A percentile compares a stretch with the other conserved stretches of the same genome.
These are phyloP conservation scores for Hippasteria phrygiana DNA, from an alignment of 53 echinoderm and acorn worm genomes.

Conservation along the genomic window DNA sequence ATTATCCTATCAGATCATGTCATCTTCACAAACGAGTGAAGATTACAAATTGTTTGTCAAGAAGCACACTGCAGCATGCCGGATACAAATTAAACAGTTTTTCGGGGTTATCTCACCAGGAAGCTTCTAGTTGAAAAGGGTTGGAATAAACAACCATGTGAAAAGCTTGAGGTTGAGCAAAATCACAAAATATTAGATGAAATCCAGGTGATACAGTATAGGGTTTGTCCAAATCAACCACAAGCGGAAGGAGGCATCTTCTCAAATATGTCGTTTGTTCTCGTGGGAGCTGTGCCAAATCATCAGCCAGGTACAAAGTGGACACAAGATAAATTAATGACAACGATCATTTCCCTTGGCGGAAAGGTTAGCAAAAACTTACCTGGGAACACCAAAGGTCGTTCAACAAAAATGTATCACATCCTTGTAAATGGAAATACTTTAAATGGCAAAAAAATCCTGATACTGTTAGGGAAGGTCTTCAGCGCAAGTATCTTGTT, in stretches of 20 bases:
- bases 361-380: slow-evolving; percentile 1
- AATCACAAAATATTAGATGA: not conserved
- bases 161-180: not conserved
- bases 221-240: not conserved
- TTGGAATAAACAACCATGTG: not conserved
- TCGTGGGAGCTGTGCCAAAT: slow-evolving; percentile 33
- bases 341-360: slow-evolving; percentile 14
- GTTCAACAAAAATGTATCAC: slow-evolving; percentile 42
- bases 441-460: slow-evolving; percentile 29
- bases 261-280: slow-evolving; percentile 22
- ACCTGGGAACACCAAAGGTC: slow-evolving; percentile 53
- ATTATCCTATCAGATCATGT: slow-evolving; percentile 44
- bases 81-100: slow-evolving; percentile 49
- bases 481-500: slow-evolving; percentile 14
- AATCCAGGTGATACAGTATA: not conserved
- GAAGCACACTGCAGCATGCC: slow-evolving; percentile 47
- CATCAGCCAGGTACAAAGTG: slow-evolving; percentile 6
- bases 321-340: slow-evolving; percentile 16
- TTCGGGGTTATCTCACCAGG: slow-evolving; percentile 48
- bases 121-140: not conserved
- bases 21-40: not conserved
- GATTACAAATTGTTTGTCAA: slow-evolving; percentile 38
- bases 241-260: slow-evolving; percentile 4
- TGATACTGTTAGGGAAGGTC: slow-evolving; percentile 29
- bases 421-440: slow-evolving; percentile 41